Percentiles rank a stretch among this genome's conserved stretches.
These are phyloP conservation scores for Xylota sylvarum DNA, from an alignment of 2,888 invertebrate species.

Conservation along the genomic window DNA sequence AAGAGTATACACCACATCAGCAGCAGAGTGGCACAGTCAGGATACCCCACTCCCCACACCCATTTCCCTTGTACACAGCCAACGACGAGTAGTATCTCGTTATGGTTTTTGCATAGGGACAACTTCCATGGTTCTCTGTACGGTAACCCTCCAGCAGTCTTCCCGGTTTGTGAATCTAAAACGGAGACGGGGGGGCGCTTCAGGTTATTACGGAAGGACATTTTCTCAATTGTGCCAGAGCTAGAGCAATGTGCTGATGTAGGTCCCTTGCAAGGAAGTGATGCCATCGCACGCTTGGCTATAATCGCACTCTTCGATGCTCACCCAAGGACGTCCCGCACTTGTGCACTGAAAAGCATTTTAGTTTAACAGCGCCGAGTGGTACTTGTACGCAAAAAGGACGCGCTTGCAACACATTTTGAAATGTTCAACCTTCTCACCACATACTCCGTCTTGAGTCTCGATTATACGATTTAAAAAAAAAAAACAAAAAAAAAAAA, in stretches of 20 bases:
- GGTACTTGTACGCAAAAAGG: constrained; percentile 45
- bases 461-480: constrained; percentile 64
- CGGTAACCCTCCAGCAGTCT: constrained; percentile 70
- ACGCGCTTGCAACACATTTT: constrained; percentile 63
- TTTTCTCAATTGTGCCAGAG: constrained; percentile 59
- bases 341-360: constrained; percentile 42
- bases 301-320: constrained; percentile 64
- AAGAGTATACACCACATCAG: constrained; percentile 25
- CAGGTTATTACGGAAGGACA: constrained; percentile 73
- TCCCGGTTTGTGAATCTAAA: constrained; percentile 69
- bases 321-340: constrained; percentile 62
- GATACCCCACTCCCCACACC: constrained; percentile 43
- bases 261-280: constrained; percentile 61
- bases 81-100: constrained; percentile 66
- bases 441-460: constrained; percentile 67
- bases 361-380: constrained; percentile 52
- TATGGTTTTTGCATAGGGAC: constrained; percentile 74
- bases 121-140: constrained; percentile 46
- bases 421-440: constrained; percentile 67
- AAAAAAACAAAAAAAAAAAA: constrained; percentile 18
- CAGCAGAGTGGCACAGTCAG: constrained; percentile 10
- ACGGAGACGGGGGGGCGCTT: constrained; percentile 66
- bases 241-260: constrained; percentile 66
- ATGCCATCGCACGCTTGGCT: constrained; percentile 51
- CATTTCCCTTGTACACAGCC: constrained; percentile 55